These are phyloP conservation scores for Apamea anceps DNA, from an alignment of 2,888 invertebrate species.

Conservation along the genomic window DNA sequence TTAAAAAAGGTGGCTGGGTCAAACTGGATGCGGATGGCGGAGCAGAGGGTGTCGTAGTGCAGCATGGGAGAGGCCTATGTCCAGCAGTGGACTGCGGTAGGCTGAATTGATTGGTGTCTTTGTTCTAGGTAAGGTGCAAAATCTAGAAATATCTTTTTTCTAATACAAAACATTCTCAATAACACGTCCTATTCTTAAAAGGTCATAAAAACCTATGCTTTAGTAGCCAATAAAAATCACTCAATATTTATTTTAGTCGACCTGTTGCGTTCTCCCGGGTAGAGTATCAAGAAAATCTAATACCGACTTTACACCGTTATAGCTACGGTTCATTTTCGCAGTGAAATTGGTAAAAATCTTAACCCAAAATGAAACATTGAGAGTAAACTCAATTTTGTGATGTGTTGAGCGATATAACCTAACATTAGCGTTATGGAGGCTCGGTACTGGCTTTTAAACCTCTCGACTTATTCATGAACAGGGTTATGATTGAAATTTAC, in stretches of 20 bases:
- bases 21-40: background rate
- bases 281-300: conserved; percentile 38
- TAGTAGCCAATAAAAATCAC: conserved; percentile 51
- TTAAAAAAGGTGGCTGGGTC: background rate
- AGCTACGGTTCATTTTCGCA: conserved; percentile 49
- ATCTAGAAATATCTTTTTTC: background rate
- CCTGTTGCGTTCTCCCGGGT: conserved; percentile 69
- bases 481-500: conserved; percentile 30
- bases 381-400: conserved; percentile 77
- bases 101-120: background rate
- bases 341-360: conserved; percentile 59
- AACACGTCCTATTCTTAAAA: background rate
- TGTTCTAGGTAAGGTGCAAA: background rate
- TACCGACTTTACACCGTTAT: conserved; percentile 19
- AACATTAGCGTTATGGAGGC: conserved; percentile 62
- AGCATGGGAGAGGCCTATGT: no score
- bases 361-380: conserved; percentile 72
- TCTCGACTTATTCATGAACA: conserved; percentile 57
- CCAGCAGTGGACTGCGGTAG: no score
- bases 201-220: conserved; percentile 27
- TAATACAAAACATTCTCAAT: conserved; percentile 20
- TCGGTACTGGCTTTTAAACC: conserved; percentile 60
- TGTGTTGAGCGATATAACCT: conserved; percentile 75
- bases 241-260: conserved; percentile 68
- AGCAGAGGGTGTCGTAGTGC: background rate